phyloP scores from a whole-genome alignment of 2,888 invertebrate species.

The Sarcophaga subvicina region DNA sequence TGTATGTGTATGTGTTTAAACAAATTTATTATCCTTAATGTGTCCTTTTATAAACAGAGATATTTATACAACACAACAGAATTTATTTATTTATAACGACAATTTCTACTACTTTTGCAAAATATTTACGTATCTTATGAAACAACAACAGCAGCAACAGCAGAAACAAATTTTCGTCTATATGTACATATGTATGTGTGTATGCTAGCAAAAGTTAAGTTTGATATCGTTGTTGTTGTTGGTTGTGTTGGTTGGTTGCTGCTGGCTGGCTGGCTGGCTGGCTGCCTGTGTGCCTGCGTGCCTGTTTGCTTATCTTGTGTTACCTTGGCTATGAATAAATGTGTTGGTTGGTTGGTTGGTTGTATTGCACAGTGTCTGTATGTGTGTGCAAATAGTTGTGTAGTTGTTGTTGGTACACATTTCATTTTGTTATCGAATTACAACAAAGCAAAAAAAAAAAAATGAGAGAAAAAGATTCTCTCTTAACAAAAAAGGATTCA shows the following conservation, averaged over 20 bases:
- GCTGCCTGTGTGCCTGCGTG: neutral
- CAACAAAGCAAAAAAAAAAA: constrained; percentile 1
- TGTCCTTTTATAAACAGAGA: constrained; percentile 55
- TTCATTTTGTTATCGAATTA: constrained; percentile 66
- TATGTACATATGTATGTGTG: too few relatives aligned
- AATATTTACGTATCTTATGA: neutral
- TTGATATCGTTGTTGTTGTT: too few relatives aligned
- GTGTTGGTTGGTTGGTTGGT: constrained; percentile 5
- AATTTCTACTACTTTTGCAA: constrained; percentile 14
- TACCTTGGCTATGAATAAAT: constrained; percentile 48
- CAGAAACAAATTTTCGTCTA: neutral
- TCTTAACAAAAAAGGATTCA: constrained; percentile 67
- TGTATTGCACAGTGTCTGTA: neutral
- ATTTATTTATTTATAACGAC: constrained; percentile 48
- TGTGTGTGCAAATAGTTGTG: neutral
- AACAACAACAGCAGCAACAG: neutral
- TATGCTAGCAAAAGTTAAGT: too few relatives aligned
- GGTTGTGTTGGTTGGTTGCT: neutral
- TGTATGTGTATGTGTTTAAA: constrained; percentile 53
- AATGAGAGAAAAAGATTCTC: constrained; percentile 8
- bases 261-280: neutral
- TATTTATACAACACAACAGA: constrained; percentile 34
- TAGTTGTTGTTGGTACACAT: constrained; percentile 59
- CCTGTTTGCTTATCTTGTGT: constrained; percentile 48
- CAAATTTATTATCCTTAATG: constrained; percentile 66